These are phyloP conservation scores for Oxyruncus cristatus DNA, from an alignment of 2,113 vertebrate species.

Conservation along the genomic window DNA sequence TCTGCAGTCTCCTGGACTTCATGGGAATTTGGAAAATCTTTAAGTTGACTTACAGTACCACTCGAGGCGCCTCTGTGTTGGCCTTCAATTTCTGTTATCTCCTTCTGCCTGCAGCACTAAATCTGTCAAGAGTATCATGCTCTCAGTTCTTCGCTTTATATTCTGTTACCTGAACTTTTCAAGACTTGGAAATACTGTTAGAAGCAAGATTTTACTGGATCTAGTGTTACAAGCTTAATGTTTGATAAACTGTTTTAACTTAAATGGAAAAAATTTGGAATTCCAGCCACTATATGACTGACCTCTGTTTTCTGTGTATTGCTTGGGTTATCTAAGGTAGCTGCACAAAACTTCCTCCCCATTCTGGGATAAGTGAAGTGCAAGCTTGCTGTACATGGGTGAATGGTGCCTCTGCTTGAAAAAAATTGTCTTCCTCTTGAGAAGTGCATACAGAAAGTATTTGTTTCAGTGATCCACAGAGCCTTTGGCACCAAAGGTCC, in stretches of 20 bases:
- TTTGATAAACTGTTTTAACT: not conserved
- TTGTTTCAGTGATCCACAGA: not conserved
- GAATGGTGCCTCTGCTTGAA: not conserved
- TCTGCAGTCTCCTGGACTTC: not conserved
- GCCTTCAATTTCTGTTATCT: not conserved
- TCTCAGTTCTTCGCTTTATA: not conserved
- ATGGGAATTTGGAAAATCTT: not conserved
- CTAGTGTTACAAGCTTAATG: not conserved
- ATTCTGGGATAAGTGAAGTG: not conserved
- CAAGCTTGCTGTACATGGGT: fast-evolving
- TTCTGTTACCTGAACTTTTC: not conserved
- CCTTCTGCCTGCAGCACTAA: not conserved
- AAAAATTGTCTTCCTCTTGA: not conserved
- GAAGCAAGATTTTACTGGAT: not conserved
- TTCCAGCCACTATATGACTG: not conserved
- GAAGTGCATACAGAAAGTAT: not conserved
- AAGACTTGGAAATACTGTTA: not conserved
- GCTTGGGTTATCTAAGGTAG: not conserved
- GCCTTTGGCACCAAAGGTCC: not conserved
- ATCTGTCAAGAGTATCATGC: not conserved
- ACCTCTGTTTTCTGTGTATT: not conserved
- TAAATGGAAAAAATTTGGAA: not conserved
- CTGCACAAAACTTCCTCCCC: not conserved
- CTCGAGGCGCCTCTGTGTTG: fast-evolving
- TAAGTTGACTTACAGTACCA: not conserved